These are phyloP conservation scores for Ctenosaura bakeri DNA, from an alignment of 2,797 vertebrate species.

Conservation along the genomic window DNA sequence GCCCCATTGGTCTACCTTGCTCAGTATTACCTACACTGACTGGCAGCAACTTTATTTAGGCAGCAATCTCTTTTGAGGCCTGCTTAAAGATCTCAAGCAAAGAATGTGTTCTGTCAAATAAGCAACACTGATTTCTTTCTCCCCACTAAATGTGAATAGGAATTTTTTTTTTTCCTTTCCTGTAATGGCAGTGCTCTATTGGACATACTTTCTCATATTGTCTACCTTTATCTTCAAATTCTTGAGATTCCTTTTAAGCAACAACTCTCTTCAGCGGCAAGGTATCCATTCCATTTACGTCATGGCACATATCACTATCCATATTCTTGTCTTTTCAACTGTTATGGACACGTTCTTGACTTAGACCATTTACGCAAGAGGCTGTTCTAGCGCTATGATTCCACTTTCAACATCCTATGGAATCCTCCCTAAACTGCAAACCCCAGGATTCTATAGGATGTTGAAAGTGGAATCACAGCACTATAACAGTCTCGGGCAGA, in stretches of 20 bases:
- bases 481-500: too few relatives aligned
- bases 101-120: not conserved
- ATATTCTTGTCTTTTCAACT: constrained; percentile 3
- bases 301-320: not conserved
- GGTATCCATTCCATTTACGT: not conserved
- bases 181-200: not conserved
- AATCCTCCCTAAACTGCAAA: too few relatives aligned
- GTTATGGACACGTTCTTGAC: not conserved
- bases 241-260: not conserved
- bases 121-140: constrained; percentile 25
- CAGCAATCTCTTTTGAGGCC: not conserved
- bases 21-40: not conserved
- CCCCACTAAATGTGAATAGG: constrained; percentile 45
- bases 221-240: not conserved
- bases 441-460: too few relatives aligned
- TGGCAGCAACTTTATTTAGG: not conserved
- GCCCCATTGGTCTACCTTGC: not conserved
- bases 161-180: not conserved
- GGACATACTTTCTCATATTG: not conserved
- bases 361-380: too few relatives aligned
- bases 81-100: not conserved
- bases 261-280: not conserved
- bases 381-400: too few relatives aligned
- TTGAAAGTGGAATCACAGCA: too few relatives aligned
- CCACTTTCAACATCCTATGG: not conserved